Percentiles rank a stretch among this genome's conserved stretches.
These are phyloP conservation scores for Morone saxatilis DNA, from an alignment of 2,113 vertebrate species.

Conservation along the genomic window DNA sequence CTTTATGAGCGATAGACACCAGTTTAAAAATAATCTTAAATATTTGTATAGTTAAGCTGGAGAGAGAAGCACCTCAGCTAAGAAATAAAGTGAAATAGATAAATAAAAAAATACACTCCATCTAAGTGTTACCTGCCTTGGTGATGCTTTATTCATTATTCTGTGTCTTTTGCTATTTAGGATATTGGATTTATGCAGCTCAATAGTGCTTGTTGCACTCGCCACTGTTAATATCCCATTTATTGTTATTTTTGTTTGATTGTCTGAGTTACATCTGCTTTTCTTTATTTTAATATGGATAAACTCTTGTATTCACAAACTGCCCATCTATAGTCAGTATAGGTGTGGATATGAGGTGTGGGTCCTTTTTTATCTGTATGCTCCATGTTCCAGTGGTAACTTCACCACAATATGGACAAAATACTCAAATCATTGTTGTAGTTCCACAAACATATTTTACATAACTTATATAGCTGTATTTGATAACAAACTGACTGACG, in stretches of 20 bases:
- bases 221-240: too few relatives aligned
- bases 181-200: too few relatives aligned
- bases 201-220: too few relatives aligned
- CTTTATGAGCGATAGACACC: background rate
- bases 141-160: background rate
- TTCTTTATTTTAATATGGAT: background rate
- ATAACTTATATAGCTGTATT: background rate
- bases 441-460: background rate
- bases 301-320: background rate
- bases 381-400: background rate
- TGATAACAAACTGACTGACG: background rate
- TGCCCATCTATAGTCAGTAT: background rate
- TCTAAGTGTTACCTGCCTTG: background rate
- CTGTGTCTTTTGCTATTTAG: too few relatives aligned
- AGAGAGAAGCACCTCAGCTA: background rate
- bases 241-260: too few relatives aligned
- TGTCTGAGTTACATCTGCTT: too few relatives aligned
- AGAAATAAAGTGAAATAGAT: background rate
- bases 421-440: background rate
- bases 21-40: background rate
- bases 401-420: background rate
- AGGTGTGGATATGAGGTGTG: background rate
- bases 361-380: too few relatives aligned
- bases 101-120: background rate
- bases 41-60: background rate